Evolutionary conservation across 2,113 vertebrate species (phyloP), one percentile per base, ranked within the genome.

Genomic region (Hippolais icterina): DNA sequence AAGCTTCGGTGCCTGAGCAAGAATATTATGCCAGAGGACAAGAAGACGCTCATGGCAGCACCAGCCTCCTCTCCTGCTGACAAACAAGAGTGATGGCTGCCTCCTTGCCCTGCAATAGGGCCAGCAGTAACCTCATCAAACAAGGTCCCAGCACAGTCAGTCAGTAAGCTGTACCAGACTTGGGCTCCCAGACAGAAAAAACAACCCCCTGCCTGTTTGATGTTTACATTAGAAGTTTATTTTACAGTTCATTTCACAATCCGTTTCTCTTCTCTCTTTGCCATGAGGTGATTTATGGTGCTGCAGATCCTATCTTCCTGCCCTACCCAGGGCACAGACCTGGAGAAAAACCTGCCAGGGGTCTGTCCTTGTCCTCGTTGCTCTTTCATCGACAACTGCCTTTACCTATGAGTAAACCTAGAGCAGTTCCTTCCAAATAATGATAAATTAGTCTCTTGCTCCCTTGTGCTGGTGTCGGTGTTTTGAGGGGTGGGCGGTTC

Each of bases 231-330:
- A 78, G 80, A 17, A 92, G 91, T 96, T 97, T 95, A 96, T 95
- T 96, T 97, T 96, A 94, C 87, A 92, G 89, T 94, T 92, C 61
- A 53, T 97, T 97, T 96, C 95, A 91, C 95, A 96, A 95, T 83
- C 88, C 1, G 6, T 93, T 90, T 91, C 91, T 94, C 83, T 68
- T 92, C 83, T 94, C 60, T 41, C 76, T 94, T 68, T 75, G 83
- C 86, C 0, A 1, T 0, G 4, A 84, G 71, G 52, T 91, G 93
- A 94, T 94, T 96, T 89, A 91, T 65, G 61, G 77, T 35, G 47
- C 87, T 79, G 49, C 74, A 93, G 93, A 96, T 95, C 57, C 74
- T 91, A 96, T 94, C 94, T 93, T 64, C 74, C 81, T 53, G 61
- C 70, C 89, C 89, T 82, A 69, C 80, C 81, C 93, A 61, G n/a